Percentiles rank a stretch among this genome's conserved stretches.
Evolutionary conservation across 2,797 vertebrate genomes (phyloP).

Genomic region (Sebastes itinus): DNA sequence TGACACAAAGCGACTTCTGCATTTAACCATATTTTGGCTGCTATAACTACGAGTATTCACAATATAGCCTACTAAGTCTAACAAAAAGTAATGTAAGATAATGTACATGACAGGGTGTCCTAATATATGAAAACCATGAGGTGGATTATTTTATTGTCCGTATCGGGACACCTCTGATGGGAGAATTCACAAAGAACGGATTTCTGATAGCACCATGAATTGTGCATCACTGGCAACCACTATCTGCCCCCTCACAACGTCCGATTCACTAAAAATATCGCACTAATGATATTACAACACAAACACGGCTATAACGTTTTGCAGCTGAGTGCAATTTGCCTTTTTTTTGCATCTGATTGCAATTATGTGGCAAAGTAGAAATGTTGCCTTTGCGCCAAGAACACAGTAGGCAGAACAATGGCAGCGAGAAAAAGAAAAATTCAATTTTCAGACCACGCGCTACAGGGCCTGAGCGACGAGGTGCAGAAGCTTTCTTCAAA

Average conservation of each 20-base stretch:
- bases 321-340: background rate
- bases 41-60: background rate
- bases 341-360: background rate
- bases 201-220: background rate
- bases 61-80: background rate
- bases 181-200: background rate
- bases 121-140: background rate
- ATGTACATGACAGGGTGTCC: background rate
- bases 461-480: no score
- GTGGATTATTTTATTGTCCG: background rate
- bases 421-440: background rate
- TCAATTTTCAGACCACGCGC: no score
- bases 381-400: background rate
- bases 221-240: background rate
- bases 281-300: background rate
- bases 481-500: background rate
- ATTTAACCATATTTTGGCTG: background rate
- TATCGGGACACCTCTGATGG: background rate
- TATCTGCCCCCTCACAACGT: background rate
- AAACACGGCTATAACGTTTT: background rate
- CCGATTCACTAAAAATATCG: background rate
- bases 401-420: background rate
- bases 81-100: no score
- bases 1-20: no score
- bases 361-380: background rate